Base-by-base conservation (phyloP, 2,888 invertebrate genomes). In the Formica aserva region DNA sequence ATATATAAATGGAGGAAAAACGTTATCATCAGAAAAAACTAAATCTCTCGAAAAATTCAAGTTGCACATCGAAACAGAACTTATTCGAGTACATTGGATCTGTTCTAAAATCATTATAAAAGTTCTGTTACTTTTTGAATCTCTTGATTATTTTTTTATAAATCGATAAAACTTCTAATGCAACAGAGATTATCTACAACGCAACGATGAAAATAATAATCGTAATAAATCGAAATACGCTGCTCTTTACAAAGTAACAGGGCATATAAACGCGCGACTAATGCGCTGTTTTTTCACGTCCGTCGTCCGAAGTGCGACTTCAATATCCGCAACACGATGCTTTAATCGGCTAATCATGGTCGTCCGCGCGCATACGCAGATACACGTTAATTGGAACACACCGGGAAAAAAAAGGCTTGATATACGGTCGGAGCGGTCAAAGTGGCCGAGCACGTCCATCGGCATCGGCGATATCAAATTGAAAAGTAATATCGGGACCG, bases 401-500 rank as follows among this genome's bases (percentile, higher is more conserved):
- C 41, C n/a, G 63, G 3, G 77, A 82, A 66, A 60, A 65, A 60
- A 62, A 9, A 52, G n/a, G 55, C n/a, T 29, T n/a, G 84, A 82
- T 66, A 52, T 45, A 85, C 72, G 66, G 65, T 3, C 26, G 52
- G n/a, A 15, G 80, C 32, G n/a, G 57, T 71, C 80, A 77, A 81
- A 75, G 82, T 63, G 63, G 65, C 60, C 69, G 55, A 52, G 13
- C 45, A 35, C 29, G 38, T 55, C 62, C 22, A 74, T 60, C 41
- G 29, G 62, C 38, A 72, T 32, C 71, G 63, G 18, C 35, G 65
- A 83, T 69, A 86, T 87, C 84, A 90, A 91, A 90, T 91, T 88
- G 89, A 91, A 91, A 89, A 89, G 85, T 86, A 85, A 91, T 84
- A 89, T 84, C 82, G 85, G 60, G 84, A 85, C 82, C 86, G 81